phyloP scores from a whole-genome alignment of 2,797 vertebrate species.

The Microctenopoma lineatum region DNA sequence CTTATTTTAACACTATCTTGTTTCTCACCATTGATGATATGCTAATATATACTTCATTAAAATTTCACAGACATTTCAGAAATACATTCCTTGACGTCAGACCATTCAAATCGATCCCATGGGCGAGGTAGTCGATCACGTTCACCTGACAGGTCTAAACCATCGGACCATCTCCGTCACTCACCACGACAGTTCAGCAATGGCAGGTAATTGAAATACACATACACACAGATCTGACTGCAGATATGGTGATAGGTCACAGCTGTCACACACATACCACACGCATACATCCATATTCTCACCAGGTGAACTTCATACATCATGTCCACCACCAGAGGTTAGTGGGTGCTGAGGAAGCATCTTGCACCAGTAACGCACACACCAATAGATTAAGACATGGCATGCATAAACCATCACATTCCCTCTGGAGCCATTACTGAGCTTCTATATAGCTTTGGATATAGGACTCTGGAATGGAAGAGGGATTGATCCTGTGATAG shows the following conservation, averaged over 20 bases:
- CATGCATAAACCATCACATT: constrained; percentile 70
- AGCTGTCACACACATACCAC: constrained; percentile 43
- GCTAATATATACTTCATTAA: constrained; percentile 55
- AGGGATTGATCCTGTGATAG: constrained; percentile 42
- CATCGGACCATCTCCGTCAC: constrained; percentile 91
- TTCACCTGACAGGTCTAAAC: constrained; percentile 93
- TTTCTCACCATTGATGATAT: constrained; percentile 30
- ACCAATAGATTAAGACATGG: constrained; percentile 64
- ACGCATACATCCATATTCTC: constrained; percentile 38
- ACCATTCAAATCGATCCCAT: constrained; percentile 95
- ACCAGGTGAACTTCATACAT: constrained; percentile 46
- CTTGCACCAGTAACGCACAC: constrained; percentile 50
- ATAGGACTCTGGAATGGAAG: constrained; percentile 5
- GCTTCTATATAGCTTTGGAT: constrained; percentile 45
- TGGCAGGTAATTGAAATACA: constrained; percentile 87
- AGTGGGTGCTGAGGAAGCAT: constrained; percentile 64
- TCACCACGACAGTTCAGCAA: constrained; percentile 95
- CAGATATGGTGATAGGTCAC: constrained; percentile 38
- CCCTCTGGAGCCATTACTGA: constrained; percentile 48
- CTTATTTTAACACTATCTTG: neutral
- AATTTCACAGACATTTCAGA: constrained; percentile 95
- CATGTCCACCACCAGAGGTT: constrained; percentile 55
- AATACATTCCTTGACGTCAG: constrained; percentile 98
- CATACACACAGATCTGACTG: constrained; percentile 16
- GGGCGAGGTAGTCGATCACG: constrained; percentile 90